These are phyloP conservation scores for Percopsis transmontana DNA, from an alignment of 2,113 vertebrate species.

Conservation along the genomic window DNA sequence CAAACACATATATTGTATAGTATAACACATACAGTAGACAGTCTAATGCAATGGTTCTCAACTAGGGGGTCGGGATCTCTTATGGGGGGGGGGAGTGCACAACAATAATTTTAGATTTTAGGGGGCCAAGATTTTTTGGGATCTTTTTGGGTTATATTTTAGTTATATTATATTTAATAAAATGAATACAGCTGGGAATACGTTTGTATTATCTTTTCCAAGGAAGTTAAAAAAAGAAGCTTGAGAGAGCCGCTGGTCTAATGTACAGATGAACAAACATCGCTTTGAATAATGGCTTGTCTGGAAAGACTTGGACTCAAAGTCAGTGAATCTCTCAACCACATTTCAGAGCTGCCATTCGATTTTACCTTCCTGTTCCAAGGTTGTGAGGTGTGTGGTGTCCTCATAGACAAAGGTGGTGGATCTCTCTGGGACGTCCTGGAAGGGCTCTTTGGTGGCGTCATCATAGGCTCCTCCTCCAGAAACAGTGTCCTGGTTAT, in stretches of 20 bases:
- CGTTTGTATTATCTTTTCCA: too few species aligned
- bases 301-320: background rate
- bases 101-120: too few species aligned
- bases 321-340: background rate
- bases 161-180: too few species aligned
- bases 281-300: background rate
- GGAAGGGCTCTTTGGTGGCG: constrained; percentile 70
- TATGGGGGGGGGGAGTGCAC: too few species aligned
- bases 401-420: constrained; percentile 81
- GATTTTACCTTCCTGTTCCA: constrained; percentile 76
- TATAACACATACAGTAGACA: background rate
- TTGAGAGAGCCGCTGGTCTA: background rate
- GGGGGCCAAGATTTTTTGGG: too few species aligned
- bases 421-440: constrained; percentile 61
- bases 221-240: background rate
- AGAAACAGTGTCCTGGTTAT: constrained; percentile 85
- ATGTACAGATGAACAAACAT: background rate
- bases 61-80: too few species aligned
- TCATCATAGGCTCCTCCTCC: constrained; percentile 81
- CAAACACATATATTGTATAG: background rate
- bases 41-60: too few species aligned
- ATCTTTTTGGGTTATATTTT: too few species aligned
- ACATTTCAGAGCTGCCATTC: too few species aligned
- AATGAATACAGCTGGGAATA: too few species aligned
- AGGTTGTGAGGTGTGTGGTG: constrained; percentile 69